Evolutionary conservation across 2,797 vertebrate genomes (phyloP).

Genomic region (Enteromius afrohamiltoni): DNA sequence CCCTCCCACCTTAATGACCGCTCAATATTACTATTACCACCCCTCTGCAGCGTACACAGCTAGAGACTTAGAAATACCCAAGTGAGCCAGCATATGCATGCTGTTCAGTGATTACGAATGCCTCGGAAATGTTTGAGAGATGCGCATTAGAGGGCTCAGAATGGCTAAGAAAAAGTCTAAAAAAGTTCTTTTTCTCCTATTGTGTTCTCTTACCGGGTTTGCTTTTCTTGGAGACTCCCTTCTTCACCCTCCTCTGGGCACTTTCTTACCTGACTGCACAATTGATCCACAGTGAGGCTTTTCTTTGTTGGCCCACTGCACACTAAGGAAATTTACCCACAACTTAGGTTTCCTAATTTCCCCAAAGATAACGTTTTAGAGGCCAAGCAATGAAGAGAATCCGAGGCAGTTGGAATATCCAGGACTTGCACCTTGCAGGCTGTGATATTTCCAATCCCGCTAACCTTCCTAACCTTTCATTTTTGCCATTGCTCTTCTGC

Average conservation of each 20-base stretch:
- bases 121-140: constrained; percentile 33
- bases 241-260: constrained; percentile 52
- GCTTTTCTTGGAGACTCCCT: constrained; percentile 46
- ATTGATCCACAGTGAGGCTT: constrained; percentile 55
- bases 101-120: constrained; percentile 27
- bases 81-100: constrained; percentile 15
- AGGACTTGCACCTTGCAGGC: constrained; percentile 14
- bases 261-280: constrained; percentile 65
- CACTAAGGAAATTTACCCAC: constrained; percentile 61
- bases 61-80: constrained; percentile 41
- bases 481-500: constrained; percentile 27
- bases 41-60: constrained; percentile 27
- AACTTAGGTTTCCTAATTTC: constrained; percentile 57
- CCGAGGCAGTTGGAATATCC: constrained; percentile 42
- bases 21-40: constrained; percentile 45
- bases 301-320: constrained; percentile 54
- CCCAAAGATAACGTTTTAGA: constrained; percentile 52
- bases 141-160: constrained; percentile 11
- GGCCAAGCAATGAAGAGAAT: constrained; percentile 39
- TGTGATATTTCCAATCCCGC: constrained; percentile 28
- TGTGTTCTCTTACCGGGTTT: constrained; percentile 8
- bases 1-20: constrained; percentile 40
- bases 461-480: constrained; percentile 39
- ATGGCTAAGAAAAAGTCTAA: constrained; percentile 6
- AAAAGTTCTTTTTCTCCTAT: constrained; percentile 33